Evolutionary conservation across 2,113 vertebrate species (phyloP).

Genomic region (Macquaria ambigua): DNA sequence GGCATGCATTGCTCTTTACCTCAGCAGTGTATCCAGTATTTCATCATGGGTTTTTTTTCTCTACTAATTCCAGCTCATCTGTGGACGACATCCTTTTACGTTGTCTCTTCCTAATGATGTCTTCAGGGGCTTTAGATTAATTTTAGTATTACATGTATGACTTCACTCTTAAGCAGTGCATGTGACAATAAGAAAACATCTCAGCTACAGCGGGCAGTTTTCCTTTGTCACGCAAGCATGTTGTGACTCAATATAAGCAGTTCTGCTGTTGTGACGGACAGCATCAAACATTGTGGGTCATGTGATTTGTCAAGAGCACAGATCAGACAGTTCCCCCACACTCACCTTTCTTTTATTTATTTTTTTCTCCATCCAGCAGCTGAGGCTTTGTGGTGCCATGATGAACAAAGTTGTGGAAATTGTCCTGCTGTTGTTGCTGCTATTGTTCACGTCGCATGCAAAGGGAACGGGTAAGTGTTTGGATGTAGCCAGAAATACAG

Average conservation of each 20-base stretch:
- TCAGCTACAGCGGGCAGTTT: background rate
- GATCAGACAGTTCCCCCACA: background rate
- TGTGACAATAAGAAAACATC: background rate
- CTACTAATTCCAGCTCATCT: background rate
- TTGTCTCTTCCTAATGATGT: background rate
- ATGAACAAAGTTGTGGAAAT: conserved; percentile 58
- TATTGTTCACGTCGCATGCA: conserved; percentile 18
- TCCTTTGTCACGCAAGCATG: conserved; percentile 6
- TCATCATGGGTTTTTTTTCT: background rate
- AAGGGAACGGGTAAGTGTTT: conserved; percentile 69
- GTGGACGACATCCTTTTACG: background rate
- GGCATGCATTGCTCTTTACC: background rate
- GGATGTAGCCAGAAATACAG: background rate
- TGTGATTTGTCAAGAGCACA: background rate
- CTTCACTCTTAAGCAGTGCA: background rate
- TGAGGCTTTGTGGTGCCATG: conserved; percentile 49
- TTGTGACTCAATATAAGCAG: conserved; percentile 27
- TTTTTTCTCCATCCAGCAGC: conserved; percentile 33
- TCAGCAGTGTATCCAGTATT: background rate
- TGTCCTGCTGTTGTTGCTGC: conserved; percentile 54
- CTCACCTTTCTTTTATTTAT: conserved; percentile 30
- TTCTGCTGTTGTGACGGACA: background rate
- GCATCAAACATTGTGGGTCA: background rate
- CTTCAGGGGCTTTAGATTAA: background rate
- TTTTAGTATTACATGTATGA: background rate